Conservation (phyloP, 2,888 invertebrate species). For the Stenchaetothrips biformis region DNA sequence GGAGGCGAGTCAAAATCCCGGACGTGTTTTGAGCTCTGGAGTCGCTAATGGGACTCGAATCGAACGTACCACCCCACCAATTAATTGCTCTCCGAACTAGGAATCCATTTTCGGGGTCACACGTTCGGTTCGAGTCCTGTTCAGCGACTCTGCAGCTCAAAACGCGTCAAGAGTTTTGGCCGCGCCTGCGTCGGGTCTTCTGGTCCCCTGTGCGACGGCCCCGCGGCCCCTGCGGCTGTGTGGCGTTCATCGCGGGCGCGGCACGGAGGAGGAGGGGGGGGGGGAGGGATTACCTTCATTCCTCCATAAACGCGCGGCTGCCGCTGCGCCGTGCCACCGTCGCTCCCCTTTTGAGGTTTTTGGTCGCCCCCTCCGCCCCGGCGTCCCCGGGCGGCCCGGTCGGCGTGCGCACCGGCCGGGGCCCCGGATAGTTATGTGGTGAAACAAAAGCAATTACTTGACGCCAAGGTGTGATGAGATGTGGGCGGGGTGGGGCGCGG, state of each 20-base stretch:
- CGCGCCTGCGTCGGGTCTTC: too few species aligned
- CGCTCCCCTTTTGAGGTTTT: background rate
- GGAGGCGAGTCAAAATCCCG: too few species aligned
- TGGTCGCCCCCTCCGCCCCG: background rate
- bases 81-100: too few species aligned
- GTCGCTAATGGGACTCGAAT: too few species aligned
- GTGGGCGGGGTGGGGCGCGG: background rate
- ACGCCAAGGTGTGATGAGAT: slow-evolving; percentile 24
- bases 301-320: background rate
- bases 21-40: too few species aligned
- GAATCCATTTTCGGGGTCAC: too few species aligned
- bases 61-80: too few species aligned
- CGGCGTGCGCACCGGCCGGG: background rate
- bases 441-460: slow-evolving; percentile 25
- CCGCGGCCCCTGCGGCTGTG: too few species aligned
- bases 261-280: background rate
- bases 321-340: background rate
- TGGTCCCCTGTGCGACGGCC: too few species aligned
- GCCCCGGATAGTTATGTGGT: slow-evolving; percentile 7
- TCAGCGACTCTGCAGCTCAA: too few species aligned
- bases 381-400: background rate
- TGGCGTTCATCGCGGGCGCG: background rate
- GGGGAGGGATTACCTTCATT: slow-evolving; percentile 2
- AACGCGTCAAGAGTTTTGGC: too few species aligned
- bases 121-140: too few species aligned